Evolutionary conservation across 2,797 vertebrate species (phyloP).

Genomic region (Benthosema pterotum): DNA sequence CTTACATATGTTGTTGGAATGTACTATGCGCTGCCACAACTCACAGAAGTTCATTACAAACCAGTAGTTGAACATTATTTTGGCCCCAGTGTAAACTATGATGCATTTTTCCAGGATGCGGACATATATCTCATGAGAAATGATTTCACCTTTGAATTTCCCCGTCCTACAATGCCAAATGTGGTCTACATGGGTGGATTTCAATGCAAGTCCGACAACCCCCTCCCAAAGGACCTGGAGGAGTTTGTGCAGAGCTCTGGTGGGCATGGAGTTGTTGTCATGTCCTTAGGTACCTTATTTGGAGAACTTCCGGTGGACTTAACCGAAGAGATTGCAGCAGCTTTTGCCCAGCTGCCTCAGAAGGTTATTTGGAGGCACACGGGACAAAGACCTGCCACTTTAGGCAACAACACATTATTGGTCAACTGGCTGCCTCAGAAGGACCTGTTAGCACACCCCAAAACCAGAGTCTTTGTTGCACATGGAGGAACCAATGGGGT

Average conservation of each 20-base stretch:
- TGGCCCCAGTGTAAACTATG: conserved; percentile 59
- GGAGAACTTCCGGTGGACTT: conserved; percentile 58
- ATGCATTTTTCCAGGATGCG: conserved; percentile 66
- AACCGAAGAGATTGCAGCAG: conserved; percentile 57
- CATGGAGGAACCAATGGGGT: conserved; percentile 72
- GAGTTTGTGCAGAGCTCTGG: too few relatives aligned
- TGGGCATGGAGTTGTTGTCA: conserved; percentile 72
- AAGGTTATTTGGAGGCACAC: conserved; percentile 67
- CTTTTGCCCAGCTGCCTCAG: conserved; percentile 70
- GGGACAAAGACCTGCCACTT: conserved; percentile 57
- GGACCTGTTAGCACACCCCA: conserved; percentile 69
- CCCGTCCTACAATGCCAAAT: conserved; percentile 75
- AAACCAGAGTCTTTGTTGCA: conserved; percentile 62
- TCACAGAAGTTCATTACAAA: conserved; percentile 39
- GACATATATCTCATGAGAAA: conserved; percentile 78
- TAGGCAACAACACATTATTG: conserved; percentile 68
- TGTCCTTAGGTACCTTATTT: conserved; percentile 67
- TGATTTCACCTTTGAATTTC: conserved; percentile 73
- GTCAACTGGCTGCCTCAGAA: conserved; percentile 72
- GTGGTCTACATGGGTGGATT: conserved; percentile 75
- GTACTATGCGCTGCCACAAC: conserved; percentile 11
- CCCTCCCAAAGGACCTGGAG: conserved; percentile 60
- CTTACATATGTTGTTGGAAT: conserved; percentile 28
- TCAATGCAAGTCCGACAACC: conserved; percentile 71
- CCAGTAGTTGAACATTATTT: conserved; percentile 63